A percentile compares a stretch with the other conserved stretches of the same genome.
phyloP scores from a whole-genome alignment of 2,888 invertebrate species.

The Horisme vitalbata region DNA sequence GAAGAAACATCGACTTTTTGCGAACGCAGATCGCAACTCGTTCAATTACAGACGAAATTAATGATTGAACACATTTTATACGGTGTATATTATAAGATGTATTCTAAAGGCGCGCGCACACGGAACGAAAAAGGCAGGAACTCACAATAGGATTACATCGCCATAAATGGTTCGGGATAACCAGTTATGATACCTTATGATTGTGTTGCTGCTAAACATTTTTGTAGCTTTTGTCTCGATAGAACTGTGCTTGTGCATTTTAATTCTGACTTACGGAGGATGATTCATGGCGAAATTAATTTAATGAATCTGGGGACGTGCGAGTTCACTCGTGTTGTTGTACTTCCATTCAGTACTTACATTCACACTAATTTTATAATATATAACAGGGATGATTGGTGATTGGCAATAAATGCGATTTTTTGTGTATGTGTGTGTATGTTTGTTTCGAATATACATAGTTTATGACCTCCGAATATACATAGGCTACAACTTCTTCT shows the following conservation, averaged over 20 bases:
- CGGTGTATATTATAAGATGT: conserved; percentile 51
- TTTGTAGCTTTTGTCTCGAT: conserved; percentile 75
- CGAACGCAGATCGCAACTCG: conserved; percentile 58
- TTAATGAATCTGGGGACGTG: too few species aligned
- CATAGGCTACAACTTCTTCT: too few species aligned
- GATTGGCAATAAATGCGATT: too few species aligned
- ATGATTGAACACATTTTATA: conserved; percentile 77
- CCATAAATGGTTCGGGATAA: conserved; percentile 72
- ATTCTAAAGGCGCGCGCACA: conserved; percentile 37
- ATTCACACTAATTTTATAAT: too few species aligned
- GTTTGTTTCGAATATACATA: too few species aligned
- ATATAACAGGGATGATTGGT: too few species aligned
- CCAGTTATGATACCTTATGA: conserved; percentile 79
- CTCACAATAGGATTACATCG: conserved; percentile 76
- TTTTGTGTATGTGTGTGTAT: too few species aligned
- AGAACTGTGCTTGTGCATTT: conserved; percentile 74
- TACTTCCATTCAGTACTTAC: too few species aligned
- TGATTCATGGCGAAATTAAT: conserved; percentile 26
- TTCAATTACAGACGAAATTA: conserved; percentile 80
- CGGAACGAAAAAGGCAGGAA: conserved; percentile 32
- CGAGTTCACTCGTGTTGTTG: too few species aligned
- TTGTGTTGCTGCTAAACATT: conserved; percentile 60
- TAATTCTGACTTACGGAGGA: conserved; percentile 65
- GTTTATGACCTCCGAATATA: too few species aligned
- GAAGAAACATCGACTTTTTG: conserved; percentile 73